Conservation (phyloP, 2,888 invertebrate species). For the Platyscelio sp. region DNA sequence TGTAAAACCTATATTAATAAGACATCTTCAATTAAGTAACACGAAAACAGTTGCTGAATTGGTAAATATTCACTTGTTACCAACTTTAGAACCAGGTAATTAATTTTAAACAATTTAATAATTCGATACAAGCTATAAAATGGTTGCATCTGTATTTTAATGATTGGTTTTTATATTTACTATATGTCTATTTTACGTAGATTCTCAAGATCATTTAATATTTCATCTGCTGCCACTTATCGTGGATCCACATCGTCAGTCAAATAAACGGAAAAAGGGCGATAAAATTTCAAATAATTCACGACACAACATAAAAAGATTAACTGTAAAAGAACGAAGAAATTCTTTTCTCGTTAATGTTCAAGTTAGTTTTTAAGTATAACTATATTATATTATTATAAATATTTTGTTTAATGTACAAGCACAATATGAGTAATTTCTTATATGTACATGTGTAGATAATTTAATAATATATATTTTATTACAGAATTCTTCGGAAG, state of each 20-base stretch:
- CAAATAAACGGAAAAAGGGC: constrained; percentile 13
- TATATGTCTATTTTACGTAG: not conserved
- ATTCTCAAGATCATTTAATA: constrained; percentile 23
- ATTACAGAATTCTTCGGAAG: constrained; percentile 20
- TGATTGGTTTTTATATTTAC: too few relatives aligned
- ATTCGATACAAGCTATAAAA: too few relatives aligned
- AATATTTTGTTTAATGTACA: too few relatives aligned
- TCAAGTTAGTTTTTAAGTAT: not conserved
- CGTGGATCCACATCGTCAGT: constrained; percentile 13
- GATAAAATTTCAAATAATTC: not conserved
- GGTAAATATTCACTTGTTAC: constrained; percentile 8
- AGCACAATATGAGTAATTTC: too few relatives aligned
- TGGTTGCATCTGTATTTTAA: too few relatives aligned
- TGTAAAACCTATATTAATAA: constrained; percentile 11
- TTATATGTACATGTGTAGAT: too few relatives aligned
- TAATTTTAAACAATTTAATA: not conserved
- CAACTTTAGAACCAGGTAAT: not conserved
- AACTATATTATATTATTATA: not conserved
- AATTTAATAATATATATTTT: too few relatives aligned
- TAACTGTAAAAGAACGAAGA: constrained; percentile 32
- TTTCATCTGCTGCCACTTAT: constrained; percentile 33
- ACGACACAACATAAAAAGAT: constrained; percentile 15
- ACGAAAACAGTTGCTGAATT: constrained; percentile 5
- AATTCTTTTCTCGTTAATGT: constrained; percentile 19
- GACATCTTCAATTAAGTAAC: constrained; percentile 1